A percentile compares a stretch with the other conserved stretches of the same genome.
These are phyloP conservation scores for Leptinotarsa undecemlineata DNA, from an alignment of 1,140 invertebrate species.

Conservation along the genomic window DNA sequence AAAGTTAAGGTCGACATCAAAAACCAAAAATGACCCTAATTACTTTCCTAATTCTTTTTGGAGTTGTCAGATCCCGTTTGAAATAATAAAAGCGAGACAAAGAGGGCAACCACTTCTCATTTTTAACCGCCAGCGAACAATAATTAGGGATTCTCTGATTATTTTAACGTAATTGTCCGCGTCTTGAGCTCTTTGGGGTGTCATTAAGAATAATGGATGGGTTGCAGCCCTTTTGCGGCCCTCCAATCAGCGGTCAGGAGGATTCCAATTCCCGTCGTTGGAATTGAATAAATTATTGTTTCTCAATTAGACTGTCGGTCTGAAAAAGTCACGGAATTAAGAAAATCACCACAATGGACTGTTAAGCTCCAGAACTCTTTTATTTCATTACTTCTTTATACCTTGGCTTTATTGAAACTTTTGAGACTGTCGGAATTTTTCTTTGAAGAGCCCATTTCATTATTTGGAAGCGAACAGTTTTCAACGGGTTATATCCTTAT, in stretches of 20 bases:
- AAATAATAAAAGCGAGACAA: slow-evolving; percentile 44
- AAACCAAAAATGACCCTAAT: slow-evolving; percentile 46
- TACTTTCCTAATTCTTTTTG: slow-evolving; percentile 49
- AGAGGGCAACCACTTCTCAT: slow-evolving; percentile 42
- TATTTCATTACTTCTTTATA: slow-evolving; percentile 18
- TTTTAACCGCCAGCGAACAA: slow-evolving; percentile 37
- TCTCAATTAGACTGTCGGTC: slow-evolving; percentile 48
- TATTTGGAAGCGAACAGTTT: no score
- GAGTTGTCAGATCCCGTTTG: slow-evolving; percentile 42
- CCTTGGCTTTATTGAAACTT: not conserved
- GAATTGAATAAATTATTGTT: slow-evolving; percentile 53
- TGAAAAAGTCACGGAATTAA: slow-evolving; percentile 24
- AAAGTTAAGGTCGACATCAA: slow-evolving; percentile 43
- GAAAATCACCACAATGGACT: slow-evolving; percentile 25
- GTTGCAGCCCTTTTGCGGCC: slow-evolving; percentile 30
- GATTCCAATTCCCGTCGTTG: slow-evolving; percentile 40
- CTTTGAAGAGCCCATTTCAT: not conserved
- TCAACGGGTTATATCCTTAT: no score
- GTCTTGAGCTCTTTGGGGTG: slow-evolving; percentile 41
- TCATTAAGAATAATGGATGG: slow-evolving; percentile 53
- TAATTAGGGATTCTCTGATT: slow-evolving; percentile 30
- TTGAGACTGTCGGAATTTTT: not conserved
- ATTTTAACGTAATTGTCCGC: slow-evolving; percentile 28
- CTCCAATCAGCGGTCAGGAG: slow-evolving; percentile 37
- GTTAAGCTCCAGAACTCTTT: slow-evolving; percentile 22